Evolutionary conservation across 2,113 vertebrate species (phyloP).

Genomic region (Upupa epops): DNA sequence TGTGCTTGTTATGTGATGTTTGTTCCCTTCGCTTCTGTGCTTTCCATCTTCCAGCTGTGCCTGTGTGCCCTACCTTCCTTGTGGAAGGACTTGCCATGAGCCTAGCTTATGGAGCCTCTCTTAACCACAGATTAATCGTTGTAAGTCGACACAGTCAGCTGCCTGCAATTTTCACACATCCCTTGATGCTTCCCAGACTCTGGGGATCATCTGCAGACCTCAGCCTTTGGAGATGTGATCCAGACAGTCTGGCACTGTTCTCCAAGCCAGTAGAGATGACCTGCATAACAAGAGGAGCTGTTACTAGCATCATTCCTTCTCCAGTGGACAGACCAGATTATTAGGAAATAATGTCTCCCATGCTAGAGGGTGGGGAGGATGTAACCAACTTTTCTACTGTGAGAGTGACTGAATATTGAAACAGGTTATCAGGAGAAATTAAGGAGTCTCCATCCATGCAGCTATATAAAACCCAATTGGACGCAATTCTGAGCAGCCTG

Average conservation of each 20-base stretch:
- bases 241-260: constrained; percentile 1
- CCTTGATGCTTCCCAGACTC: not conserved
- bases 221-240: not conserved
- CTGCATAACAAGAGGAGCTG: not conserved
- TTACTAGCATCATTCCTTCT: not conserved
- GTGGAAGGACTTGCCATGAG: not conserved
- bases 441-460: not conserved
- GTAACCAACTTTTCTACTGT: not conserved
- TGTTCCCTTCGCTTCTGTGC: not conserved
- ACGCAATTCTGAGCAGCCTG: not conserved
- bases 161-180: not conserved
- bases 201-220: not conserved
- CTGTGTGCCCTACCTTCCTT: not conserved
- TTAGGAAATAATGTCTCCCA: not conserved
- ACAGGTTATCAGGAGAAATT: not conserved
- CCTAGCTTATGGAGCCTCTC: not conserved
- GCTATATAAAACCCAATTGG: not conserved
- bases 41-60: not conserved
- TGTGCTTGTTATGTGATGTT: not conserved
- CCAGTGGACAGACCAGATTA: not conserved
- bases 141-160: not conserved
- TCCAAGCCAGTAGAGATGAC: not conserved
- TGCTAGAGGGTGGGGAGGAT: not conserved
- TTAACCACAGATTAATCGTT: not conserved
- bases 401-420: not conserved